Evolutionary conservation across 2,888 invertebrate genomes (phyloP), one percentile per base, ranked within the genome.

Genomic region (Merodon equestris): DNA sequence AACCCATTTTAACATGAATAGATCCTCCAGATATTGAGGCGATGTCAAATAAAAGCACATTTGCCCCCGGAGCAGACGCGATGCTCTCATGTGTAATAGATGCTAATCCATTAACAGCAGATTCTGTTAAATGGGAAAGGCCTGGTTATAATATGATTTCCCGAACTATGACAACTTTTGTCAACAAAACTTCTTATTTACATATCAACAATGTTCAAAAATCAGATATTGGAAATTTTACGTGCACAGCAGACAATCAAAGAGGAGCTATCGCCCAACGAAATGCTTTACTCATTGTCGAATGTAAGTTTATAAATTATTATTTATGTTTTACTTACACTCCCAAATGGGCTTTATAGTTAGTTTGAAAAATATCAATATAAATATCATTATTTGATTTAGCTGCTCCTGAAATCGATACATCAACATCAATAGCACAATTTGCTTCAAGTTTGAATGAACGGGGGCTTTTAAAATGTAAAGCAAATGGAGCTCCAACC

Each of bases 331-430:
- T 27, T 4, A 4, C 2, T 27, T 27, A 7, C 7, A n/a, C n/a
- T n/a, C n/a, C n/a, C n/a, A n/a, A n/a, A n/a, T n/a, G n/a, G n/a
- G n/a, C n/a, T n/a, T n/a, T n/a, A n/a, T n/a, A n/a, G n/a, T n/a
- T n/a, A n/a, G n/a, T n/a, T n/a, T n/a, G n/a, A n/a, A n/a, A n/a
- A n/a, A n/a, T n/a, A n/a, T n/a, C n/a, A n/a, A n/a, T n/a, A n/a
- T n/a, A n/a, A n/a, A n/a, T n/a, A n/a, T n/a, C n/a, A n/a, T n/a
- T n/a, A n/a, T n/a, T n/a, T n/a, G n/a, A n/a, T 57, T 9, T 58
- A 87, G 87, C 88, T 74, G 84, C 87, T 0, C 87, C 87, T 1
- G 86, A 87, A 67, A 84, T 87, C 44, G 86, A 87, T 70, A 86
- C 86, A 53, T 79, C 85, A 0, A 86, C 87, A 0, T 83, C 82